phyloP scores from a whole-genome alignment of 92 coral and sea anemone genomes.

The Palythoa grandiflora region DNA sequence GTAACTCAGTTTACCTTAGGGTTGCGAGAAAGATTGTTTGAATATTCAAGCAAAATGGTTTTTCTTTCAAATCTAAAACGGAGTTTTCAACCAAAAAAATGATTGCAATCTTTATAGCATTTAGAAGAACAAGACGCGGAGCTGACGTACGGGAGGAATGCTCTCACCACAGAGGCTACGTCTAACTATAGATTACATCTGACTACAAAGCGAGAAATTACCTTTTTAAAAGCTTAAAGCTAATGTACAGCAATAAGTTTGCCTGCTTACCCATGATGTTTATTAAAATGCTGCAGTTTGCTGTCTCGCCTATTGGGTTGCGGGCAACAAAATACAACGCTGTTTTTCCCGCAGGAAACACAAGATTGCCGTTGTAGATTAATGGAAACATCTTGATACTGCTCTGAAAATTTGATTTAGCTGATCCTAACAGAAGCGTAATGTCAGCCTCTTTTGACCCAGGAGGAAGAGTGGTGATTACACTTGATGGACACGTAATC shows the following conservation, averaged over 20 bases:
- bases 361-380: slow-evolving; percentile 47
- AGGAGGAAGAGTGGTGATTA: slow-evolving; percentile 64
- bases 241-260: background rate
- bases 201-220: too few relatives aligned
- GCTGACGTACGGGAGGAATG: too few relatives aligned
- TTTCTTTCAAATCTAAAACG: too few relatives aligned
- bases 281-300: slow-evolving; percentile 56
- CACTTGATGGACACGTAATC: slow-evolving; percentile 74
- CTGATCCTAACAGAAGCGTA: slow-evolving; percentile 71
- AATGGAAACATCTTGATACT: slow-evolving; percentile 65
- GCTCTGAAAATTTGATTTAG: slow-evolving; percentile 64
- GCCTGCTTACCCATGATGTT: slow-evolving; percentile 64
- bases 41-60: too few relatives aligned
- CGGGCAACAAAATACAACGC: slow-evolving; percentile 71
- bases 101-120: too few relatives aligned
- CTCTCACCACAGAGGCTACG: too few relatives aligned
- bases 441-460: slow-evolving; percentile 75
- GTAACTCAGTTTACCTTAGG: too few relatives aligned
- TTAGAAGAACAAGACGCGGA: too few relatives aligned
- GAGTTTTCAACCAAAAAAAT: too few relatives aligned
- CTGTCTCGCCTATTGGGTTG: slow-evolving; percentile 63
- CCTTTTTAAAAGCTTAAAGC: too few relatives aligned
- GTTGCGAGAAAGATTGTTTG: too few relatives aligned
- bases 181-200: too few relatives aligned
- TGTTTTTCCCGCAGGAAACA: slow-evolving; percentile 81